These are phyloP conservation scores for Drosophila rubida DNA, from an alignment of 2,888 invertebrate species.

Conservation along the genomic window DNA sequence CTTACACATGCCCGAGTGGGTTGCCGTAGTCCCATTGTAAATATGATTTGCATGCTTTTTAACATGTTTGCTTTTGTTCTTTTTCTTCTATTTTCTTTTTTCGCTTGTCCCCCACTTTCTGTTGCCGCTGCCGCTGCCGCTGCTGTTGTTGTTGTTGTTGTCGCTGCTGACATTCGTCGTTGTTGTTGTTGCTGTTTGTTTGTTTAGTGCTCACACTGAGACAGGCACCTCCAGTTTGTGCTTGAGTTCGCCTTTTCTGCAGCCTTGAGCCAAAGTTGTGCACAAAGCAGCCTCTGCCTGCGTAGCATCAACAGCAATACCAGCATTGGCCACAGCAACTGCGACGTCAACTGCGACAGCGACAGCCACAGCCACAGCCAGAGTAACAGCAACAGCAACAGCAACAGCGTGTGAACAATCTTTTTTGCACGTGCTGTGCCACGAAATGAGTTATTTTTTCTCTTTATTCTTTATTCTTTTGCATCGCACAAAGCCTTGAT, in stretches of 20 bases:
- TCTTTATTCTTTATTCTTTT: constrained; percentile 12
- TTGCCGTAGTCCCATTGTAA: constrained; percentile 43
- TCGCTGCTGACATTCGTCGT: too few species aligned
- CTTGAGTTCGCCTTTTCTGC: constrained; percentile 43
- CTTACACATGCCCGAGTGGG: constrained; percentile 19
- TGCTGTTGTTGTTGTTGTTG: constrained; percentile 2
- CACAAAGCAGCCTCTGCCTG: constrained; percentile 53
- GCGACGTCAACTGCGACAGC: background rate
- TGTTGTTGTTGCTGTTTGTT: constrained; percentile 4
- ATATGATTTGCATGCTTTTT: constrained; percentile 58
- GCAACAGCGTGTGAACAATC: constrained; percentile 34
- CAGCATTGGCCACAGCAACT: background rate
- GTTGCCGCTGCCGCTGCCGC: too few species aligned
- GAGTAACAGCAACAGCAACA: constrained; percentile 16
- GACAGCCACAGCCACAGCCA: constrained; percentile 10
- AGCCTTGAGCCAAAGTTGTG: constrained; percentile 60
- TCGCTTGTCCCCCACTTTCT: constrained; percentile 2
- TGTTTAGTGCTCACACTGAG: constrained; percentile 25
- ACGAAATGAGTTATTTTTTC: constrained; percentile 69
- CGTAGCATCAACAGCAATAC: constrained; percentile 17
- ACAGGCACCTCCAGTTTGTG: constrained; percentile 41
- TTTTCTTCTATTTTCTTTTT: constrained; percentile 11
- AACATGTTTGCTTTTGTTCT: constrained; percentile 44
- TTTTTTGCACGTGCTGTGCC: constrained; percentile 68
- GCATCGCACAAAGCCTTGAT: constrained; percentile 43